Base-by-base conservation (phyloP, 2,888 invertebrate species). In the Aphelenchoides bicaudatus region DNA sequence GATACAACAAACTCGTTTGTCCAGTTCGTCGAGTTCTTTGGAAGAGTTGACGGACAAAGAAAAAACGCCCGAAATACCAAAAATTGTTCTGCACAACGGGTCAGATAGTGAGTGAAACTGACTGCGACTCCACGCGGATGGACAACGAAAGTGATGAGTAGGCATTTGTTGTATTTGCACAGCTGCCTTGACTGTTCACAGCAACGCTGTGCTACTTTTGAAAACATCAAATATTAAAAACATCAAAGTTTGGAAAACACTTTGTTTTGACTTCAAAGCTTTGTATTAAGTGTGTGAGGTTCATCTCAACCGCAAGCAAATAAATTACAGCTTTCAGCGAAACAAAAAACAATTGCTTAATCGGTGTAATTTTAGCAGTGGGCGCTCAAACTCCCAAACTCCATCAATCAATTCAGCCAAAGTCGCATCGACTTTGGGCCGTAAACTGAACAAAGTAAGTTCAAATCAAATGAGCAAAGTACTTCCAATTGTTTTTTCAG, bases 361-460 rank as follows among this genome's bases (percentile, higher is more conserved):
- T n/a, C n/a, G n/a, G n/a, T n/a, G n/a, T n/a, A n/a, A 34, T 34
- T 43, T 43, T n/a, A 43, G 43, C 16, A 43, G 43, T 25, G 43
- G 43, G 21, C 10, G 43, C 25, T 21, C 16, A n/a, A 10, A 13
- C 34, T 19, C 50, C 5, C 34, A 30, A 34, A 49, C 27, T n/a
- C 3, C 50, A 13, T n/a, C 48, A 25, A 25, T 48, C 16, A 43
- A 10, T 8, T 21, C 6, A 8, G 6, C 10, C 21, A 19, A 19
- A 6, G 8, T 25, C 10, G 16, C 48, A 5, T 48, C 54, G 3
- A 54, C 54, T 23, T 27, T 54, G 46, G 54, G 54, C 27, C 49
- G 54, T 28, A 28, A 31, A 16, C 16, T 54, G 31, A 39, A 54
- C 29, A 54, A 54, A 46, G 54, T 54, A 5, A n/a, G 54, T 54